phyloP scores from a whole-genome alignment of 2,113 vertebrate genomes.

The Ellobius talpinus region DNA sequence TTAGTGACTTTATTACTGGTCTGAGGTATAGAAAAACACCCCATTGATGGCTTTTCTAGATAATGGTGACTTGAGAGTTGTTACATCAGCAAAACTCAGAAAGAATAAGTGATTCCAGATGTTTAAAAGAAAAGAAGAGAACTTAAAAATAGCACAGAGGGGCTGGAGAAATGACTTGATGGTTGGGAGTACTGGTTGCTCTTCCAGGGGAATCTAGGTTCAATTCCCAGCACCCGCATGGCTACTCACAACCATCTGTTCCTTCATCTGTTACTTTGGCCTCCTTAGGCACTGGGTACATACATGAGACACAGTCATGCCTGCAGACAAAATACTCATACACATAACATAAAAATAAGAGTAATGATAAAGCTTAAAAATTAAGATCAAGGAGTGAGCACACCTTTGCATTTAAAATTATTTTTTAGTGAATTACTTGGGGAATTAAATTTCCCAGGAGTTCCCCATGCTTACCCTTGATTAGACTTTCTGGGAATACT shows the following conservation, averaged over 20 bases:
- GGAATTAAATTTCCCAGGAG: not conserved
- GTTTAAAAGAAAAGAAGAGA: not conserved
- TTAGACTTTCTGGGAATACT: constrained; percentile 24
- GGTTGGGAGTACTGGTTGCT: not conserved
- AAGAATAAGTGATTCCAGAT: not conserved
- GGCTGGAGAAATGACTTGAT: not conserved
- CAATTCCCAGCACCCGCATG: not conserved
- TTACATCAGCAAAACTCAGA: constrained; percentile 34
- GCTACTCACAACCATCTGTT: not conserved
- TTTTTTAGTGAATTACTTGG: not conserved
- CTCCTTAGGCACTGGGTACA: not conserved
- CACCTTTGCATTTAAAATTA: not conserved
- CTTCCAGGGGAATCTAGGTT: not conserved
- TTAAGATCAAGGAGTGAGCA: constrained; percentile 1
- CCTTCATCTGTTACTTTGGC: not conserved
- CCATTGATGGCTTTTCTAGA: constrained; percentile 21
- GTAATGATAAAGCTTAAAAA: not conserved
- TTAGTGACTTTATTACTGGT: constrained; percentile 15
- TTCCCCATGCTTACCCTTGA: not conserved
- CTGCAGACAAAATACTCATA: not conserved
- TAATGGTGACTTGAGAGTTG: not conserved
- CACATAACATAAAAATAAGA: not conserved
- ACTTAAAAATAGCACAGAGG: not conserved
- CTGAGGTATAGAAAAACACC: not conserved
- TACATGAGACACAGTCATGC: not conserved